A percentile compares a stretch with the other conserved stretches of the same genome.
Evolutionary conservation across 2,797 vertebrate genomes (phyloP).

Genomic region (Arctocebus calabarensis): DNA sequence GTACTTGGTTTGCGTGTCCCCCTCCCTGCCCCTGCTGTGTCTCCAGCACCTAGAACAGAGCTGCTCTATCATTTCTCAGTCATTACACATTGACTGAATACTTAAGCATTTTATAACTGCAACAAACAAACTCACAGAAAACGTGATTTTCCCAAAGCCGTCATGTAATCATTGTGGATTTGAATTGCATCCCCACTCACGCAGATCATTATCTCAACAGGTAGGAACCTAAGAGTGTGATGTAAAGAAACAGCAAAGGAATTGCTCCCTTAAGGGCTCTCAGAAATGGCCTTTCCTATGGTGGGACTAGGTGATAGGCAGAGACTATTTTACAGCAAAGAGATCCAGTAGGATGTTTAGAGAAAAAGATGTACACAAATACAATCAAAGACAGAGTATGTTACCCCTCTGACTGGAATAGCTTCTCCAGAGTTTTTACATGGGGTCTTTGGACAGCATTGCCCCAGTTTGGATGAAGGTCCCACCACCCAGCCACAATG

Average conservation of each 20-base stretch:
- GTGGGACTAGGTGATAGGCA: background rate
- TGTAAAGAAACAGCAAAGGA: background rate
- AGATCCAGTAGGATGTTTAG: background rate
- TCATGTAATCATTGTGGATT: background rate
- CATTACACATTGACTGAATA: background rate
- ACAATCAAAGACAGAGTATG: background rate
- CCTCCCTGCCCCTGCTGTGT: background rate
- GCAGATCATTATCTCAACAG: background rate
- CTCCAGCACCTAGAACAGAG: background rate
- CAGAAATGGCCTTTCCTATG: background rate
- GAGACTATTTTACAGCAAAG: background rate
- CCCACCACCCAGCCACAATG: too few species aligned
- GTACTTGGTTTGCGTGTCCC: background rate
- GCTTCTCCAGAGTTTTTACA: background rate
- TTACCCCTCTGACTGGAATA: background rate
- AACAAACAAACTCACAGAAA: background rate
- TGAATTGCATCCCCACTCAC: background rate
- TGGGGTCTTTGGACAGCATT: accelerated
- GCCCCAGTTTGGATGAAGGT: background rate
- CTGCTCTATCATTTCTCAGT: background rate
- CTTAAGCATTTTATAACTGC: background rate
- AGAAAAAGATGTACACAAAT: background rate
- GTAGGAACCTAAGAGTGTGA: background rate
- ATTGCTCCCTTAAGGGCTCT: background rate
- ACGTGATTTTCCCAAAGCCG: background rate